Conservation (phyloP, 30 jellyfish, hydroid and myxozoan species). For the Pelagia noctiluca region DNA sequence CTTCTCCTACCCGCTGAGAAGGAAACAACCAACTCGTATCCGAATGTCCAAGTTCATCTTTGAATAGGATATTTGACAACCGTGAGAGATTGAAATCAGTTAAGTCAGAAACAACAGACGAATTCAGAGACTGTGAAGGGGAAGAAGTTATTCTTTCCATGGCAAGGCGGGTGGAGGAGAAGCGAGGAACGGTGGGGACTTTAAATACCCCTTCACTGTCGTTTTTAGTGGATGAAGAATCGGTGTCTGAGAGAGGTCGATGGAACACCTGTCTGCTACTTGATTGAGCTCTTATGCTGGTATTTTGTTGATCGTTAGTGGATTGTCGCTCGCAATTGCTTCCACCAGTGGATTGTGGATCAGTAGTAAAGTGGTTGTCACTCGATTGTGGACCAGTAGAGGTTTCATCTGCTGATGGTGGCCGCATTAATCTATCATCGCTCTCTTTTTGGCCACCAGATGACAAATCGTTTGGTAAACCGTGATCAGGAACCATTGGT, state of each 20-base stretch:
- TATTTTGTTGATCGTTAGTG: too few relatives aligned
- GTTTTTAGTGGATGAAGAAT: slow-evolving; percentile 15
- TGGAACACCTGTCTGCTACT: neutral
- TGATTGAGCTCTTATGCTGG: too few relatives aligned
- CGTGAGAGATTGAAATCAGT: slow-evolving; percentile 7
- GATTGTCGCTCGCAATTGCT: too few relatives aligned
- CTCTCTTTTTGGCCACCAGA: too few relatives aligned
- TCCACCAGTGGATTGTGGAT: too few relatives aligned
- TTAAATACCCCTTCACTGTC: slow-evolving; percentile 35
- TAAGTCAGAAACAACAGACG: slow-evolving; percentile 7
- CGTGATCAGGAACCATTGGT: too few relatives aligned
- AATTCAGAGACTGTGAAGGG: slow-evolving; percentile 10
- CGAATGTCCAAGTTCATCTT: slow-evolving; percentile 43
- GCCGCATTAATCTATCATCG: too few relatives aligned
- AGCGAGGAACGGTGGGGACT: slow-evolving; percentile 52
- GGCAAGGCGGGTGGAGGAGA: slow-evolving; percentile 58
- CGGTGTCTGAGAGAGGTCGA: neutral
- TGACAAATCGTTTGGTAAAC: too few relatives aligned
- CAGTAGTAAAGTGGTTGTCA: too few relatives aligned
- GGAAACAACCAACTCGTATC: slow-evolving; percentile 71
- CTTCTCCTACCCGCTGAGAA: too few relatives aligned
- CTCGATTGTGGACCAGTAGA: too few relatives aligned
- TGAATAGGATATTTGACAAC: slow-evolving; percentile 3
- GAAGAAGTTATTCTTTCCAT: slow-evolving; percentile 3
- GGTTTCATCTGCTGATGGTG: too few relatives aligned